phyloP scores from a whole-genome alignment of 2,888 invertebrate species.

The Pammene aurita region DNA sequence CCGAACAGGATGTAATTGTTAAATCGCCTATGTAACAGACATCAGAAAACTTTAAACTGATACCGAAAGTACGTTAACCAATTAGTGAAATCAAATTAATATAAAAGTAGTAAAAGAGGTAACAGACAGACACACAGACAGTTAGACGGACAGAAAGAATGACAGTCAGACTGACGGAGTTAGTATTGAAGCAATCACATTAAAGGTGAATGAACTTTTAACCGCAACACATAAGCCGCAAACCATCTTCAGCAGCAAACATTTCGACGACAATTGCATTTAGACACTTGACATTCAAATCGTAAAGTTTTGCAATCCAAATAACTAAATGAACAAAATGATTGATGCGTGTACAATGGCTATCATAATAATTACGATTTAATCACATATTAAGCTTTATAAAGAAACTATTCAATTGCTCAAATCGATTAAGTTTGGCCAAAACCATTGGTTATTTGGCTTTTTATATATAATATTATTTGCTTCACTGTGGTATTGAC shows the following conservation, averaged over 20 bases:
- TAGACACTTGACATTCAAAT: conserved; percentile 33
- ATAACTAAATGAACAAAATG: conserved; percentile 20
- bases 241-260: conserved; percentile 6
- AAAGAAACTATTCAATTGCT: conserved; percentile 21
- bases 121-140: too few relatives aligned
- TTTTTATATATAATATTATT: too few relatives aligned
- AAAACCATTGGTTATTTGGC: too few relatives aligned
- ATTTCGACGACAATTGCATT: conserved; percentile 31
- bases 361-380: conserved; percentile 35
- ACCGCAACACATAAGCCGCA: background rate
- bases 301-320: conserved; percentile 27
- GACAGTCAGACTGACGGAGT: too few relatives aligned
- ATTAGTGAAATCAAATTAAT: too few relatives aligned
- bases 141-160: too few relatives aligned
- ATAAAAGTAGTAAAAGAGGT: too few relatives aligned
- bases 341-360: conserved; percentile 16
- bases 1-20: too few relatives aligned
- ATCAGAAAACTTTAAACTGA: too few relatives aligned
- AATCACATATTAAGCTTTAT: conserved; percentile 25
- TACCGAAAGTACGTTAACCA: too few relatives aligned
- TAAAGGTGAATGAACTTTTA: conserved; percentile 11
- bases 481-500: too few relatives aligned
- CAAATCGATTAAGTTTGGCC: conserved; percentile 1
- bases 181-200: background rate
- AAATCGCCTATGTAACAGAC: too few relatives aligned